Base-by-base conservation (phyloP, 2,888 invertebrate species). In the Drosophila kanekoi region DNA sequence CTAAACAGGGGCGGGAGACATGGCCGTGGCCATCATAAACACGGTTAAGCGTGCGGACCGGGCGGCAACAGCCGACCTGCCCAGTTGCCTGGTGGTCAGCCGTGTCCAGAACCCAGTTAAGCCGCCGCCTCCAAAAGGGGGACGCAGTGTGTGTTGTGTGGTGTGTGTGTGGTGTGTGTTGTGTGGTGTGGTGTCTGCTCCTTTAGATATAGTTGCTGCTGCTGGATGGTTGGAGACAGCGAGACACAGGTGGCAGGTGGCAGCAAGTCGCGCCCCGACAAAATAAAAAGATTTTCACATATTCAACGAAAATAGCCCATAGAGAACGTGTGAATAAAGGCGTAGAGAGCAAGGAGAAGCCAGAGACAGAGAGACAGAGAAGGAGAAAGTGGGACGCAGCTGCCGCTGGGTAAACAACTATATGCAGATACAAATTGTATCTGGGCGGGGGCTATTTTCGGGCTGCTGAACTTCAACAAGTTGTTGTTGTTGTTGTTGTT, bases 261-360 rank as follows among this genome's bases (percentile, higher is more conserved):
- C 67, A 40, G 52, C 40, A 33, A 65, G 33, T 11, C 5, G 64
- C 3, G 38, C 43, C 33, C 33, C 20, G 38, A 52, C 57, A 52
- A 51, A 37, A 35, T 41, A 23, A 14, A 65, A 37, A 38, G 45
- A 23, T 54, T 54, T 43, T 53, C 23, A 57, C 67, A 85, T 77
- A 75, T 79, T 70, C 53, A 83, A 78, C 84, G 75, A 82, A 89
- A 90, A 89, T 89, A 90, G 90, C 72, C 66, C 28, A n/a, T n/a
- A 53, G 35, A 43, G 59, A 59, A 38, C 16, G 51, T 37, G 37
- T n/a, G 37, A 4, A 35, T 11, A 44, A 64, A 45, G 47, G 28
- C 28, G 51, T 16, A 16, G 33, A 33, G 33, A 52, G 28, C 16
- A 28, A 8, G 28, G 28, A 28, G 28, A 37, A 23, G 49, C 0